phyloP scores from a whole-genome alignment of 2,888 invertebrate species.

The Lomographa bimaculata region DNA sequence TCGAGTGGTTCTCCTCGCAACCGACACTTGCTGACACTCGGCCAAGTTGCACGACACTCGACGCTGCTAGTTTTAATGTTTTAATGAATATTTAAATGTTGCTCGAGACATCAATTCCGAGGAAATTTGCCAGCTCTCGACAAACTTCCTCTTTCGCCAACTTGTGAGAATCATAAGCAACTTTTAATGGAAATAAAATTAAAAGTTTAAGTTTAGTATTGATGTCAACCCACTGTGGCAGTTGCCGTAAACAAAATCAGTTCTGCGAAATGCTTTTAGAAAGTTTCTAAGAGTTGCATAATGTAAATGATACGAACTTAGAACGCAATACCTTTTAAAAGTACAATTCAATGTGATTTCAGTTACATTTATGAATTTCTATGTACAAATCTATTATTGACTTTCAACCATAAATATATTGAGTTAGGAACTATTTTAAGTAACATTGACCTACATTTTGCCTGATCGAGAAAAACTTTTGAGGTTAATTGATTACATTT shows the following conservation, averaged over 20 bases:
- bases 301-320: too few species aligned
- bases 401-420: too few species aligned
- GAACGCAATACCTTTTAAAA: too few species aligned
- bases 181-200: slow-evolving; percentile 41
- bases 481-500: too few species aligned
- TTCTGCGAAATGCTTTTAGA: slow-evolving; percentile 18
- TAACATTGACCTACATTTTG: too few species aligned
- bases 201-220: slow-evolving; percentile 30
- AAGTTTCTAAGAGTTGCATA: too few species aligned
- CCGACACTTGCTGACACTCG: slow-evolving; percentile 6
- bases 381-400: too few species aligned
- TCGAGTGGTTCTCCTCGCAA: background rate
- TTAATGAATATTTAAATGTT: slow-evolving; percentile 45
- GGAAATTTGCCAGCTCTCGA: slow-evolving; percentile 24
- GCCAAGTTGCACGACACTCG: background rate
- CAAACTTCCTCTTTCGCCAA: slow-evolving; percentile 38
- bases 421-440: too few species aligned
- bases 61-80: slow-evolving; percentile 40
- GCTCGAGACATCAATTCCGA: slow-evolving; percentile 34
- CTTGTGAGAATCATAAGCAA: slow-evolving; percentile 39
- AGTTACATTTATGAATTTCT: too few species aligned
- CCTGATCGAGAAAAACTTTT: too few species aligned
- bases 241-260: slow-evolving; percentile 15
- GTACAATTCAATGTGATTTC: too few species aligned
- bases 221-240: slow-evolving; percentile 10